Conservation (phyloP, 1,140 invertebrate species). For the Hyles vespertilio region DNA sequence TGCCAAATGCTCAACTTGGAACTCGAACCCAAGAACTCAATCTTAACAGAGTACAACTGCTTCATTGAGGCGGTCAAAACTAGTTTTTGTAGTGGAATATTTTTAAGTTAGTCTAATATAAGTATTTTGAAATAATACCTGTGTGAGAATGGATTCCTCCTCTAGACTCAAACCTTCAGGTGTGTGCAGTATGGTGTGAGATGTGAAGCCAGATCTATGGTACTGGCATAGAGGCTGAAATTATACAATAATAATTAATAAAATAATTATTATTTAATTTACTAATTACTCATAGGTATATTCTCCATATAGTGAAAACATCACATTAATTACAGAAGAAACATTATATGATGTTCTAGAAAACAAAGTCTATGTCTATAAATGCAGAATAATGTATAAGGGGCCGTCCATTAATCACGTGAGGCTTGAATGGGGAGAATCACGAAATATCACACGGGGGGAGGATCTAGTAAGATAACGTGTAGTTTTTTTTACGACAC, state of each 20-base stretch:
- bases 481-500: too few species aligned
- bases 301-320: not conserved
- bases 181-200: constrained; percentile 56
- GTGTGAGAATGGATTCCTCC: constrained; percentile 50
- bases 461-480: too few species aligned
- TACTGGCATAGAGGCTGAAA: constrained; percentile 54
- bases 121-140: constrained; percentile 45
- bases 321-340: not conserved
- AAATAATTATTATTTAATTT: constrained; percentile 8
- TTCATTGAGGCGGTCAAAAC: too few species aligned
- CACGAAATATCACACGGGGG: too few species aligned
- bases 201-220: constrained; percentile 46
- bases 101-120: not conserved
- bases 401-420: too few species aligned
- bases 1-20: too few species aligned
- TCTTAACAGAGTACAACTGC: too few species aligned
- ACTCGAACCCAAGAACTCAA: too few species aligned
- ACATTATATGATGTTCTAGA: not conserved
- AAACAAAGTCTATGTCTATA: too few species aligned
- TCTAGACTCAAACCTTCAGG: constrained; percentile 49
- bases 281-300: not conserved
- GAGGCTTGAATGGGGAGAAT: too few species aligned
- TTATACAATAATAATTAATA: not conserved
- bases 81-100: too few species aligned
- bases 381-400: too few species aligned